Percentiles rank a stretch among this genome's conserved stretches.
Conservation (phyloP, 2,797 vertebrate species). For the Sus cebifrons region DNA sequence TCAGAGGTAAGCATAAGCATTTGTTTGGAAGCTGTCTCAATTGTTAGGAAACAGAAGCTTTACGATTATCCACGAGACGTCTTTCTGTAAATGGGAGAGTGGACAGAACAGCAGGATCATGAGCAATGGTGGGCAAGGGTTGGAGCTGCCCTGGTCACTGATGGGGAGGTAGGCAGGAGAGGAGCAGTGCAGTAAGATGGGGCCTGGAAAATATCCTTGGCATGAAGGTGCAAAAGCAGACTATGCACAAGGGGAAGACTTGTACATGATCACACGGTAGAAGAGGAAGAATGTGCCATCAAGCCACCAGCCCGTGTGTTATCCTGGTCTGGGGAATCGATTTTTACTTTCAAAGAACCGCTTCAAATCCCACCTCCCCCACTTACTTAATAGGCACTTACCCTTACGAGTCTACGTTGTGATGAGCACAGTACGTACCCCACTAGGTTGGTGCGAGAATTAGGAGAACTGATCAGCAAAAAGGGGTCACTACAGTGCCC, state of each 20-base stretch:
- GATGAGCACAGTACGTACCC: neutral
- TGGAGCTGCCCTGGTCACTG: neutral
- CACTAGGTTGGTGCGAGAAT: neutral
- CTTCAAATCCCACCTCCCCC: neutral
- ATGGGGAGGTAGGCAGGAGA: neutral
- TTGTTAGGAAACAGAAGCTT: neutral
- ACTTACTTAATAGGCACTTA: neutral
- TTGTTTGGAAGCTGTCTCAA: constrained; percentile 28
- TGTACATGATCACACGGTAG: neutral
- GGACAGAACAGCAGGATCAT: neutral
- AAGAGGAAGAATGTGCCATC: neutral
- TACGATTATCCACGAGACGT: neutral
- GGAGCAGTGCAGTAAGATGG: neutral
- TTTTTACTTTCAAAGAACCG: neutral
- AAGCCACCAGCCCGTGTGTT: neutral
- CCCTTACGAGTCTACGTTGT: neutral
- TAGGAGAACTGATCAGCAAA: neutral
- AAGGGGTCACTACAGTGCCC: neutral
- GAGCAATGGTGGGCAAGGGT: neutral
- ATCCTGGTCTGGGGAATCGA: neutral
- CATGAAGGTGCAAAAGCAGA: neutral
- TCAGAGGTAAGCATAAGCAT: neutral
- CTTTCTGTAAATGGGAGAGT: neutral
- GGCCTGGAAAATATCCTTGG: neutral
- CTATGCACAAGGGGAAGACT: neutral